Evolutionary conservation across 64 coral and sea anemone genomes (phyloP).

Genomic region (Dendronephthya gigantea): DNA sequence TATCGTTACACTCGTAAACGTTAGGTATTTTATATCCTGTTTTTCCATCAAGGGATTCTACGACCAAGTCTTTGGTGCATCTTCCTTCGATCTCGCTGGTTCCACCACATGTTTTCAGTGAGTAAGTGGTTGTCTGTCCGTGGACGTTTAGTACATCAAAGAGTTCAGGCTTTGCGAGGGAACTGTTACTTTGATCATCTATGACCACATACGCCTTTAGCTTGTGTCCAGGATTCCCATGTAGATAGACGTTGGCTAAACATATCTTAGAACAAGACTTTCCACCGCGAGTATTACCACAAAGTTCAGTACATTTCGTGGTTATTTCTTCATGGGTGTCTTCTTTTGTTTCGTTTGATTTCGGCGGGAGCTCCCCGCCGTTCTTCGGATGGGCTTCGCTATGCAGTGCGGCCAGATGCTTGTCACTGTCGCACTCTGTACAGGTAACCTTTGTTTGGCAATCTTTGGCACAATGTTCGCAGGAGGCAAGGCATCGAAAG

Average conservation of each 20-base stretch:
- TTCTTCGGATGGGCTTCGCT: neutral
- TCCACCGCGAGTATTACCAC: neutral
- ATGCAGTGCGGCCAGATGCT: neutral
- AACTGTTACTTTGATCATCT: neutral
- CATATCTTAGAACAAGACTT: neutral
- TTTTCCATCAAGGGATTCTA: neutral
- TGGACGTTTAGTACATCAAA: neutral
- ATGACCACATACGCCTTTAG: neutral
- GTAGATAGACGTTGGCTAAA: neutral
- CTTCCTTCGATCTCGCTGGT: neutral
- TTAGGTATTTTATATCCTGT: too few relatives aligned
- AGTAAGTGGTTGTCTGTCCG: neutral
- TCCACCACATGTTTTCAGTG: neutral
- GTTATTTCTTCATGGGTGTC: too few relatives aligned
- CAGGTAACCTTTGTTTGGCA: neutral
- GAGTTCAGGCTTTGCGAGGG: neutral
- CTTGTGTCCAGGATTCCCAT: neutral
- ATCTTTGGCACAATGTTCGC: neutral
- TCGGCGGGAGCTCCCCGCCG: neutral
- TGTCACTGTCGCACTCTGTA: neutral
- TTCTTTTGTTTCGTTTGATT: too few relatives aligned
- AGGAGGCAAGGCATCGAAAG: neutral
- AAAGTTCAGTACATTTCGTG: neutral
- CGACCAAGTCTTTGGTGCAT: neutral
- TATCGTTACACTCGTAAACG: too few relatives aligned